phyloP scores from a whole-genome alignment of 2,797 vertebrate species.

The Tolypeutes matacus region DNA sequence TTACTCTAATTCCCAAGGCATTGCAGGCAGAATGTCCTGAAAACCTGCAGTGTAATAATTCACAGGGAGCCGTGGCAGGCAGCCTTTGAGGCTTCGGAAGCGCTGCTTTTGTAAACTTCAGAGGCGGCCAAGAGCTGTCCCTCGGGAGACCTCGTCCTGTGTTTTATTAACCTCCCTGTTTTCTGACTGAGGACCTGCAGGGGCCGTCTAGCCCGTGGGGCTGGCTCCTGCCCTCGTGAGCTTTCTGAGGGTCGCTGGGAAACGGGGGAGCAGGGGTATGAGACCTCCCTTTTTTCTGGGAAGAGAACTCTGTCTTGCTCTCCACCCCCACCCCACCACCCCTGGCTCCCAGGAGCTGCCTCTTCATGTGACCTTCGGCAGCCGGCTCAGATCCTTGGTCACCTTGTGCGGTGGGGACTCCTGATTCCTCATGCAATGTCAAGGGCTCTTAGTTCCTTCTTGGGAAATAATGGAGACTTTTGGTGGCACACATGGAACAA shows the following conservation, averaged over 20 bases:
- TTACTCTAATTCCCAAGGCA: constrained; percentile 74
- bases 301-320: too few species aligned
- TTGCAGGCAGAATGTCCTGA: constrained; percentile 65
- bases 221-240: neutral
- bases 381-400: neutral
- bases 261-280: neutral
- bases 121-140: constrained; percentile 56
- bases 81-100: constrained; percentile 62
- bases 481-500: neutral
- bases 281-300: neutral
- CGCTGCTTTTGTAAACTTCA: constrained; percentile 73
- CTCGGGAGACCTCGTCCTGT: constrained; percentile 2
- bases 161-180: constrained; percentile 69
- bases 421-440: fast-evolving
- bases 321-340: too few species aligned
- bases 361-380: neutral
- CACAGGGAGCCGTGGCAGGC: constrained; percentile 47
- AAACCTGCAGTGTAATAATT: constrained; percentile 78
- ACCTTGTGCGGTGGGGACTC: neutral
- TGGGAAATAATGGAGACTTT: neutral
- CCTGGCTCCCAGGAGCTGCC: neutral
- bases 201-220: neutral
- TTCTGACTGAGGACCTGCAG: neutral
- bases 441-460: neutral
- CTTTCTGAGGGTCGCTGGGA: neutral